These are phyloP conservation scores for Centrocercus urophasianus DNA, from an alignment of 2,113 vertebrate species.

Conservation along the genomic window DNA sequence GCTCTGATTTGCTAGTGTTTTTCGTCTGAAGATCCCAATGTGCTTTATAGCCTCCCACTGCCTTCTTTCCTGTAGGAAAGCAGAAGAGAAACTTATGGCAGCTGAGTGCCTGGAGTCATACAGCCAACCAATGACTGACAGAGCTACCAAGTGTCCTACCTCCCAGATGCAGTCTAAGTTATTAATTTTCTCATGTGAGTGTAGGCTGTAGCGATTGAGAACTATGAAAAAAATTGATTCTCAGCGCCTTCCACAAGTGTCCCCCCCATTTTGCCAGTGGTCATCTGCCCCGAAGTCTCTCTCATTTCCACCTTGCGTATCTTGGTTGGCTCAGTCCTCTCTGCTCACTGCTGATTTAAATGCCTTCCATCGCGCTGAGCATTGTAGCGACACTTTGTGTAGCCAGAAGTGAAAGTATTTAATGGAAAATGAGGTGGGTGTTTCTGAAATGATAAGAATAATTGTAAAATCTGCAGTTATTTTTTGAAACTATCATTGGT, in stretches of 20 bases:
- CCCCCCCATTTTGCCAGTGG: neutral
- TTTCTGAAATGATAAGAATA: conserved; percentile 34
- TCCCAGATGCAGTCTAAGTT: conserved; percentile 29
- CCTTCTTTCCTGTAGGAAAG: conserved; percentile 15
- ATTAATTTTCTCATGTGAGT: conserved; percentile 35
- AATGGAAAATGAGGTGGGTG: neutral
- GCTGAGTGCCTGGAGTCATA: neutral
- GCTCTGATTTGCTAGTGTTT: conserved; percentile 44
- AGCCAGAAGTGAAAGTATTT: conserved; percentile 3
- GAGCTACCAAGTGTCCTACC: conserved; percentile 11
- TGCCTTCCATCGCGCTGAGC: neutral
- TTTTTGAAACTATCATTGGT: neutral
- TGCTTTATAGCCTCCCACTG: conserved; percentile 37
- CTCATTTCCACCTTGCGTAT: neutral
- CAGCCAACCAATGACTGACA: conserved; percentile 31
- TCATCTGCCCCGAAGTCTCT: neutral
- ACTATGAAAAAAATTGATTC: neutral
- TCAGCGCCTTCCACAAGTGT: neutral
- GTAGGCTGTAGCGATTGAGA: conserved; percentile 21
- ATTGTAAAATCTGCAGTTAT: neutral
- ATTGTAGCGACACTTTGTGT: neutral
- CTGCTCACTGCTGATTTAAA: neutral
- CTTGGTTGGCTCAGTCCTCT: neutral
- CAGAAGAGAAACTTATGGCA: conserved; percentile 19
- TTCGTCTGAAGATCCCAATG: conserved; percentile 31